Percentiles rank a stretch among this genome's conserved stretches.
These are phyloP conservation scores for Drosophila basisetae DNA, from an alignment of 2,888 invertebrate species.

Conservation along the genomic window DNA sequence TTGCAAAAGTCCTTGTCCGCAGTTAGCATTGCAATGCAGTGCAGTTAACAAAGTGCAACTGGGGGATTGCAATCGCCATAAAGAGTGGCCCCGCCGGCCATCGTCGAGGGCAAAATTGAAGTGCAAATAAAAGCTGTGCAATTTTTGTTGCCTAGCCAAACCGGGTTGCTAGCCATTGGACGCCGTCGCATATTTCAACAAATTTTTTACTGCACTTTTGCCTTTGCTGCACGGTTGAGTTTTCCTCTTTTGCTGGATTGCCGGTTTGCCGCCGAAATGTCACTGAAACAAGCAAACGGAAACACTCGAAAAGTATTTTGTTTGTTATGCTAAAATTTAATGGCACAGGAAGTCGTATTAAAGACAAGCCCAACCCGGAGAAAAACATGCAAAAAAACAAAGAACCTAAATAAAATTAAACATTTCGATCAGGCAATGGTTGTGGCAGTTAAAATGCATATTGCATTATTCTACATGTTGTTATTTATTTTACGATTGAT, in stretches of 20 bases:
- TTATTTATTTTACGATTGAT: constrained; percentile 75
- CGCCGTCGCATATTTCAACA: constrained; percentile 75
- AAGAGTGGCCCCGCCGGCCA: constrained; percentile 54
- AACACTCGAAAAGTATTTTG: constrained; percentile 80
- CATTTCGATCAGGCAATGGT: neutral
- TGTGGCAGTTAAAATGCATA: constrained; percentile 41
- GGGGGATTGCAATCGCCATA: constrained; percentile 80
- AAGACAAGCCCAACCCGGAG: constrained; percentile 50
- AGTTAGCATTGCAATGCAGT: constrained; percentile 76
- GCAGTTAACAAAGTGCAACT: constrained; percentile 78
- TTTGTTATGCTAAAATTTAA: constrained; percentile 82
- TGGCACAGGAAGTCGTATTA: constrained; percentile 76
- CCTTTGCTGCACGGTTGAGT: constrained; percentile 45
- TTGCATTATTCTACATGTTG: constrained; percentile 61
- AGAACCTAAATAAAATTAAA: constrained; percentile 20
- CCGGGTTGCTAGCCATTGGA: constrained; percentile 21
- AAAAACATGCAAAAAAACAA: constrained; percentile 10
- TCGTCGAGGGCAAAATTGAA: constrained; percentile 77
- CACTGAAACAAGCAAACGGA: constrained; percentile 78
- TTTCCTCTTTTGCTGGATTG: constrained; percentile 40
- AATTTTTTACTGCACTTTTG: constrained; percentile 80
- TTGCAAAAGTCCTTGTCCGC: constrained; percentile 51
- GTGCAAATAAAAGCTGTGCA: constrained; percentile 77
- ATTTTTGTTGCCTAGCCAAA: constrained; percentile 44
- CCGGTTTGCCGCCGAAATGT: constrained; percentile 60